Evolutionary conservation across 2,113 vertebrate species (phyloP).

Genomic region (Melanostigma gelatinosum): DNA sequence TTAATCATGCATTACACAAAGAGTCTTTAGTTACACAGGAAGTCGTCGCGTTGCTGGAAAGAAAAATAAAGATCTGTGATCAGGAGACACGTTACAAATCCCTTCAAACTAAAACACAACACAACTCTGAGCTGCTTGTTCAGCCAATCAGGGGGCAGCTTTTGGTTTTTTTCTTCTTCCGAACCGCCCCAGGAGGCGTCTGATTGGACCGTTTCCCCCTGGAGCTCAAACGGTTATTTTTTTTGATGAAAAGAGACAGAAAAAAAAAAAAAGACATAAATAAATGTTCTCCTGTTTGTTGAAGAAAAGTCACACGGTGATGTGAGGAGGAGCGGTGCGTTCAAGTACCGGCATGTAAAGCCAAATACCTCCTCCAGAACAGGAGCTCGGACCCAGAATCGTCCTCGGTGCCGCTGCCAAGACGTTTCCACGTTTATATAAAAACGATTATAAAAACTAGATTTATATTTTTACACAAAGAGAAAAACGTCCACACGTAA

Average conservation of each 20-base stretch:
- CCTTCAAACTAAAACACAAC: conserved; percentile 69
- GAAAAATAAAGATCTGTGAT: conserved; percentile 84
- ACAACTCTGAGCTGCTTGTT: conserved; percentile 71
- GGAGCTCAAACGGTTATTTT: neutral
- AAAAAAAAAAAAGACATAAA: conserved; percentile 90
- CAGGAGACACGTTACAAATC: conserved; percentile 74
- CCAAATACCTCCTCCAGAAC: conserved; percentile 55
- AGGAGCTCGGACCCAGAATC: conserved; percentile 78
- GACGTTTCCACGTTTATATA: conserved; percentile 90
- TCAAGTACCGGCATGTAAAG: conserved; percentile 18
- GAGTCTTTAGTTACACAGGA: conserved; percentile 88
- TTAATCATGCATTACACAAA: conserved; percentile 99
- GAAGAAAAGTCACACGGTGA: conserved; percentile 47
- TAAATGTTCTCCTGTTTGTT: conserved; percentile 83
- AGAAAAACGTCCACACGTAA: conserved; percentile 83
- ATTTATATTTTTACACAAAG: conserved; percentile 87
- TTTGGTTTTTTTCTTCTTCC: neutral
- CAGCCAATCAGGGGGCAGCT: conserved; percentile 58
- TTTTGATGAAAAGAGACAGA: neutral
- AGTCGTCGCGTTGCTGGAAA: conserved; percentile 84
- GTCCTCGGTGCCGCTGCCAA: conserved; percentile 86
- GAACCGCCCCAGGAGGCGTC: conserved; percentile 3
- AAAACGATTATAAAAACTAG: conserved; percentile 99
- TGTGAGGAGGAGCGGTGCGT: conserved; percentile 28
- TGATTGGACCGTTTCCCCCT: conserved; percentile 38